Evolutionary conservation across 2,888 invertebrate genomes (phyloP), one percentile per base, ranked within the genome.

Genomic region (Philopedon plagiatum): DNA sequence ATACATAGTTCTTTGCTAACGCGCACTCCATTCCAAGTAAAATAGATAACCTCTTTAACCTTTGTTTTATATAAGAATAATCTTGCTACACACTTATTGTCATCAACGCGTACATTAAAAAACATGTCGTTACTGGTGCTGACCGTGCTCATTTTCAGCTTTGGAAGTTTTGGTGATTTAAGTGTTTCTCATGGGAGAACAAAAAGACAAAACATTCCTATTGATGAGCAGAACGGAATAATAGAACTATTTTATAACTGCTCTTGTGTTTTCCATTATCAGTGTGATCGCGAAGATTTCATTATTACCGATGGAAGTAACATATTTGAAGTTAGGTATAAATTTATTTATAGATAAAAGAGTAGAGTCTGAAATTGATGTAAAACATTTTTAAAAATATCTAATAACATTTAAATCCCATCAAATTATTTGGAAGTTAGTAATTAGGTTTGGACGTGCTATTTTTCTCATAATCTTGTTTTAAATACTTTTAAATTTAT

Each of bases 191-290:
- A 13, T 13, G 19, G 7, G 11, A 60, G 60, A n/a, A 39, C n/a
- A 5, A 60, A 37, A 18, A 37, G 60, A 13, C 60, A 60, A 9
- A 18, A 21, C 37, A 11, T 23, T 32, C 32, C 32, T 41, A 60
- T 8, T 15, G 5, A 56, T n/a, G 44, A 41, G 1, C 44, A 61
- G n/a, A 77, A 78, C 46, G 19, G 29, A 0, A 37, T 71, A 9
- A 64, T 74, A 15, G 77, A 79, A 71, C 19, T 76, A 1, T 74
- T 74, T 56, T 66, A 76, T 51, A 64, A 79, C 37, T 80, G 79
- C 61, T 73, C 56, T 19, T 80, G 80, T 64, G 77, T 78, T 9
- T 19, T 58, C 9, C 75, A 76, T 69, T 77, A 76, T 71, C 70
- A 73, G 61, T 80, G 80, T 32, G 77, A 78, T 29, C 60, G 63